Base-by-base conservation (phyloP, 2,888 invertebrate species). In the Phaonia tiefii region DNA sequence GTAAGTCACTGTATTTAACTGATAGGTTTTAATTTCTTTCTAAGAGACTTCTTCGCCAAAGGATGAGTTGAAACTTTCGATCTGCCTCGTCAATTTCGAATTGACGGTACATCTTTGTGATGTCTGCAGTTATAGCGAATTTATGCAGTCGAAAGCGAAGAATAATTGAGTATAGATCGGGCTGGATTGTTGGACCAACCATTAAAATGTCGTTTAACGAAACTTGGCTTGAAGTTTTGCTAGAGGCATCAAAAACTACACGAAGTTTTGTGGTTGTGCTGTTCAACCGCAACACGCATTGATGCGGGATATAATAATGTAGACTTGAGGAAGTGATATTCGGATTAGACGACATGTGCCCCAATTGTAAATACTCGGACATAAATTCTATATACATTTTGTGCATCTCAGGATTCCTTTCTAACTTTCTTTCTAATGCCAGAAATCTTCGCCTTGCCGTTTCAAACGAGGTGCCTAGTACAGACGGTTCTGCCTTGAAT, bases 21-120 rank as follows among this genome's bases (percentile, higher is more conserved):
- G 15, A 7, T 46, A 46, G 15, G 17, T 46, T 1, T n/a, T 15
- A 46, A 46, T 46, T n/a, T n/a, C n/a, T n/a, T 1, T 7, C 46
- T 5, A 46, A 46, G 1, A 17, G 46, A 1, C 11, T 15, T 5
- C 4, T 3, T 15, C 46, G 46, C 15, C 80, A 84, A 7, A 84
- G 25, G 58, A 83, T 83, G 2, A 84, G 73, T 54, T 83, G 83
- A 44, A 65, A 83, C 31, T 51, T 63, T 7, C 75, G 79, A 39
- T 83, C 77, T 11, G 25, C 22, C 25, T 42, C 58, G 44, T 80
- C 44, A 4, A 83, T 25, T 3, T 78, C 8, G 11, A 83, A 75
- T 56, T 82, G 83, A 11, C 82, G 17, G 39, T 82, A 83, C 85
- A 82, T 83, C 56, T 85, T 83, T 2, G 66, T 75, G 10, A 84